These are phyloP conservation scores for Epizoanthus stellaris DNA, from an alignment of 92 coral and sea anemone species.

Conservation along the genomic window DNA sequence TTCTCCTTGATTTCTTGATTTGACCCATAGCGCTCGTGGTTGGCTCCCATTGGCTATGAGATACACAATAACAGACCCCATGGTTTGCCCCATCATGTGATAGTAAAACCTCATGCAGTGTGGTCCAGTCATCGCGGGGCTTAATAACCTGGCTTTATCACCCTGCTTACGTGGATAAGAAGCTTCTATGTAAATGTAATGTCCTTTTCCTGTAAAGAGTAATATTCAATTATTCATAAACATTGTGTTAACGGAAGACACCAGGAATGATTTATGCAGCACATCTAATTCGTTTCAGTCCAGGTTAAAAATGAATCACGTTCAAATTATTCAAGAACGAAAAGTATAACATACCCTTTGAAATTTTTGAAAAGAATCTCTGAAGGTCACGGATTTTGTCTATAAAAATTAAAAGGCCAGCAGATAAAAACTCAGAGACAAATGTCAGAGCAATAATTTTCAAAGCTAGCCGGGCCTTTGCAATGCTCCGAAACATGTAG, in stretches of 20 bases:
- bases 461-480: too few species aligned
- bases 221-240: background rate
- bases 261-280: too few species aligned
- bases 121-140: conserved; percentile 10
- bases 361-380: too few species aligned
- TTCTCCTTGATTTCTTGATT: conserved; percentile 2
- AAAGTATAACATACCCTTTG: too few species aligned
- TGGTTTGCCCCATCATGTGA: conserved; percentile 27
- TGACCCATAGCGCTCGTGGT: conserved; percentile 34
- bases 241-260: background rate
- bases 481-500: too few species aligned
- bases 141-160: conserved; percentile 16
- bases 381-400: too few species aligned
- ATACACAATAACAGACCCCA: conserved; percentile 14
- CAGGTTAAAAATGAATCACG: too few species aligned
- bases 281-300: too few species aligned
- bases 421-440: too few species aligned
- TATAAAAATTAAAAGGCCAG: too few species aligned
- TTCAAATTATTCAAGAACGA: too few species aligned
- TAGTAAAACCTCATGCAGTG: conserved; percentile 33
- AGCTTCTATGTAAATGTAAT: conserved; percentile 23
- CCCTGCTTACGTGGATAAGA: background rate
- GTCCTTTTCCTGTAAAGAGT: conserved; percentile 4
- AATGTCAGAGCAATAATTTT: too few species aligned
- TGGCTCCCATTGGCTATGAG: background rate